phyloP scores from a whole-genome alignment of 2,888 invertebrate genomes.

The Unio delphinus region DNA sequence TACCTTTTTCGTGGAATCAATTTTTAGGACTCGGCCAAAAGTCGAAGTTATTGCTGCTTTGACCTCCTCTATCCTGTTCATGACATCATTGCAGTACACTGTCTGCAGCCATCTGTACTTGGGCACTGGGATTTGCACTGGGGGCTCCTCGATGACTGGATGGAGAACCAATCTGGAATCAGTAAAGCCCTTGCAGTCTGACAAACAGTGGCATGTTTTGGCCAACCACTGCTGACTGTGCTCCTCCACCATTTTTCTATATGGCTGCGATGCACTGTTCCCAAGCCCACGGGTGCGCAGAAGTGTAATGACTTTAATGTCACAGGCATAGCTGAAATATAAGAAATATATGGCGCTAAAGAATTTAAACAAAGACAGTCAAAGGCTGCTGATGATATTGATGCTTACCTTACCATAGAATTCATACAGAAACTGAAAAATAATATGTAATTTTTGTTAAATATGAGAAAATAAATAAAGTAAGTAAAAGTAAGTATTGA shows the following conservation, averaged over 20 bases:
- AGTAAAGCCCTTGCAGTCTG: slow-evolving; percentile 20
- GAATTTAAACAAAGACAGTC: not conserved
- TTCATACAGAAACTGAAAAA: too few relatives aligned
- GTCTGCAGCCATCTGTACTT: slow-evolving; percentile 15
- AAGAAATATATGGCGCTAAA: not conserved
- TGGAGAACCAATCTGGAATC: not conserved
- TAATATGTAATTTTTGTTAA: too few relatives aligned
- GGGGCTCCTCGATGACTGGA: slow-evolving; percentile 11
- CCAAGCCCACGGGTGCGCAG: slow-evolving; percentile 32
- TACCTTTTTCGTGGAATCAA: slow-evolving; percentile 49
- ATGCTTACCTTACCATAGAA: too few relatives aligned
- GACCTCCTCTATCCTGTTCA: slow-evolving; percentile 29
- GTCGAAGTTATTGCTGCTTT: slow-evolving; percentile 41
- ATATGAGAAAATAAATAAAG: too few relatives aligned
- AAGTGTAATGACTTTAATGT: slow-evolving; percentile 25
- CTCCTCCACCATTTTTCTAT: slow-evolving; percentile 28
- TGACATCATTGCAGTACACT: slow-evolving; percentile 34
- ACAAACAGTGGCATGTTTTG: slow-evolving; percentile 21
- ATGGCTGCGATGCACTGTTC: slow-evolving; percentile 30
- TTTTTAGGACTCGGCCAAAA: slow-evolving; percentile 38
- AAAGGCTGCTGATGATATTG: not conserved
- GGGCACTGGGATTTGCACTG: slow-evolving; percentile 14
- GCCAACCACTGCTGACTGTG: slow-evolving; percentile 29
- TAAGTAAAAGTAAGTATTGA: not conserved
- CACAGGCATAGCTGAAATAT: slow-evolving; percentile 29